Base-by-base conservation (phyloP, 2,888 invertebrate species). In the Caenorhabditis auriculariae region DNA sequence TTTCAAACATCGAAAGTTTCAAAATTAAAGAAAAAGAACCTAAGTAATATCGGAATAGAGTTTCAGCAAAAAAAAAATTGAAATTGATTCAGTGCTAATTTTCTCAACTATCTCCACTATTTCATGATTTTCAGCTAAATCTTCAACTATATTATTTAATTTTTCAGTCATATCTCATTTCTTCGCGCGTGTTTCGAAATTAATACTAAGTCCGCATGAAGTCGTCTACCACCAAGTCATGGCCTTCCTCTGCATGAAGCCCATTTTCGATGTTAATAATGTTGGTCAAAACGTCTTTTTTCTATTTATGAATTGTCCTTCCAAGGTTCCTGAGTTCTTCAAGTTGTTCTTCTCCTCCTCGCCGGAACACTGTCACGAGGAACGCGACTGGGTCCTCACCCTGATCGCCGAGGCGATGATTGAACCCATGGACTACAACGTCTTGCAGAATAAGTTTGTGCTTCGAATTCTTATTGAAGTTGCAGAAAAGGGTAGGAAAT, bases 281-380 rank as follows among this genome's bases (percentile, higher is more conserved):
- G 88, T 59, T 21, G 28, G 24, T 9, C 48, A 53, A 48, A n/a
- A 35, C n/a, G n/a, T n/a, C n/a, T n/a, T n/a, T 41, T 12, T n/a
- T 41, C 9, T 19, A n/a, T 21, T 21, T 1, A 21, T 43, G 7
- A n/a, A 46, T 28, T 46, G 28, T 4, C 5, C 3, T 49, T 32
- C 45, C 19, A 28, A 63, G 63, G 62, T 93, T n/a, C 93, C 93
- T 0, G 93, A 93, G 81, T 88, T 93, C 77, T 88, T 91, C 60
- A 88, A 89, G 49, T 87, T 93, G 35, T 89, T 93, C 78, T 89
- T 90, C 80, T 91, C 90, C 62, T 86, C 88, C 9, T 89, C 90
- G 54, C 85, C 90, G 17, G 80, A 83, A 76, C 81, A 83, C 81
- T 81, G 78, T 67, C 85, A 86, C 21, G 86, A 87, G 0, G 88